These are phyloP conservation scores for Lithophane leautieri DNA, from an alignment of 2,888 invertebrate species.

Conservation along the genomic window DNA sequence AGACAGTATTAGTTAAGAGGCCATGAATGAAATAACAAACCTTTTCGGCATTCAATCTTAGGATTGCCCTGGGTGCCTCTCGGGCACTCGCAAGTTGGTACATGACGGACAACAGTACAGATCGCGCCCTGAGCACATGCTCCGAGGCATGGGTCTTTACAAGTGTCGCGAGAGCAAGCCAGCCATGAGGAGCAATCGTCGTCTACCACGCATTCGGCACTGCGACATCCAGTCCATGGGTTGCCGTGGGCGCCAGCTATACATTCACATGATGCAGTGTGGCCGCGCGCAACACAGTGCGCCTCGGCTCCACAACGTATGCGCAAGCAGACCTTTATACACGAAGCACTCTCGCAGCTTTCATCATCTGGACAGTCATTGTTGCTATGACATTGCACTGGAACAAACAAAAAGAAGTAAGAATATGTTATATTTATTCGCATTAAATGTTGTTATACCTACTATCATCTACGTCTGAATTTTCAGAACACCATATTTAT, in stretches of 20 bases:
- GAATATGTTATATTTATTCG: neutral
- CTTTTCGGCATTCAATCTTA: slow-evolving; percentile 91
- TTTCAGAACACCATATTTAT: neutral
- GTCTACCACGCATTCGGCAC: slow-evolving; percentile 94
- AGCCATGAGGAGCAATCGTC: slow-evolving; percentile 94
- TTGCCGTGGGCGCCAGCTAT: slow-evolving; percentile 94
- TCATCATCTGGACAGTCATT: slow-evolving; percentile 95
- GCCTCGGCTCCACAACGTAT: slow-evolving; percentile 95
- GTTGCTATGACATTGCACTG: slow-evolving; percentile 96
- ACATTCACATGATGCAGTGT: slow-evolving; percentile 95
- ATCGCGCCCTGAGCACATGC: slow-evolving; percentile 94
- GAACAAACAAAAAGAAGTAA: slow-evolving; percentile 65
- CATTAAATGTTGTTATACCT: neutral
- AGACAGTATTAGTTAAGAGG: neutral
- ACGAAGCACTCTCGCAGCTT: slow-evolving; percentile 95
- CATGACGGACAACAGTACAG: slow-evolving; percentile 94
- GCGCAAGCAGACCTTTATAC: slow-evolving; percentile 94
- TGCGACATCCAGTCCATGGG: slow-evolving; percentile 94
- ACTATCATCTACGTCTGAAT: neutral
- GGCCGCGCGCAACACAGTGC: slow-evolving; percentile 94
- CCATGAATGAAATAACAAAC: slow-evolving; percentile 73
- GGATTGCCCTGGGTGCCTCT: slow-evolving; percentile 96
- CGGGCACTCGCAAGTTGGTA: slow-evolving; percentile 95
- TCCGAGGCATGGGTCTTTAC: slow-evolving; percentile 96
- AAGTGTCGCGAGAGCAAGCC: slow-evolving; percentile 94